Base-by-base conservation (phyloP, 2,113 vertebrate genomes). In the Mobula birostris region DNA sequence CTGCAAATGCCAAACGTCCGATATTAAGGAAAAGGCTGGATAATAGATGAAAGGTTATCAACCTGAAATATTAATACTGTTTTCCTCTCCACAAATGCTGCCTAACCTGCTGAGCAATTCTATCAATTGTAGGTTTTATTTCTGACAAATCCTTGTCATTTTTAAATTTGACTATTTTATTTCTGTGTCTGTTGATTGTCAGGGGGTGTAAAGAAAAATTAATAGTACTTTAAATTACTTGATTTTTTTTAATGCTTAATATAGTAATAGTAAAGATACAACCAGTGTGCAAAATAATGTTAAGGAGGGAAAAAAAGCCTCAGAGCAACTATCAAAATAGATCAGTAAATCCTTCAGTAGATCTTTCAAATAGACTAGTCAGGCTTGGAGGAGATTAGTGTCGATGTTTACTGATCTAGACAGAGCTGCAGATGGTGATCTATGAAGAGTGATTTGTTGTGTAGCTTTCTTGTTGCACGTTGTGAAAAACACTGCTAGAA, bases 331-430 rank as follows among this genome's bases (percentile, higher is more conserved):
- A 90, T 90, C 61, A 90, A 90, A 63, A 68, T 32, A 68, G 85
- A 90, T 66, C 85, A 90, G 61, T 66, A 90, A 66, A 90, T n/a
- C 15, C 32, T 66, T 63, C 85, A 90, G 29, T 68, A 19, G 61
- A 66, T 90, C 85, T 19, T n/a, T 90, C 61, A 90, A 58, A 88
- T 63, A 15, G 58, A 88, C 15, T 32, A 15, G 29, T 66, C 61
- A 68, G 29, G 85, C 61, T 90, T 66, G 29, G 29, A 87, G 56
- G 82, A 61, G 58, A 88, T 88, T 88, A 90, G 66, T 90, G 61
- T 90, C 61, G 9, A 68, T 90, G 85, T 90, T 90, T 90, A 90
- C 85, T 68, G 85, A 90, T 90, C 29, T 7, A 90, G 61, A 90
- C 85, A 68, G 58, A 66, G 61, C 32, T 90, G n/a, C 14, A 68